Evolutionary conservation across 1,140 invertebrate genomes (phyloP).

Genomic region (Drosophila orosa): DNA sequence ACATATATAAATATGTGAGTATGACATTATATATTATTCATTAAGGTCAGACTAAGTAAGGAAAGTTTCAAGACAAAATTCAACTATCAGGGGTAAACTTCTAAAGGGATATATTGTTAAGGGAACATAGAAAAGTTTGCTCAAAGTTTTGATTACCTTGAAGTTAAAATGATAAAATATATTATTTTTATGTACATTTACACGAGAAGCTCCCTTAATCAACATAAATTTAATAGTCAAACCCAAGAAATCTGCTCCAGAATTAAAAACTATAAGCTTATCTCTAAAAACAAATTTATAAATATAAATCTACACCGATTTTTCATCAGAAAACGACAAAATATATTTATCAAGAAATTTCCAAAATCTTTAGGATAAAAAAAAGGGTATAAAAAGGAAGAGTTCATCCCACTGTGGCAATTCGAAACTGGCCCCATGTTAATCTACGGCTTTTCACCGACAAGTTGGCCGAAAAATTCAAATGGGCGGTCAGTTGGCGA

Average conservation of each 20-base stretch:
- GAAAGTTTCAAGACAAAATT: conserved; percentile 12
- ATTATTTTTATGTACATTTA: background rate
- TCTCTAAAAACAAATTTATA: background rate
- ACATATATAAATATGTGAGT: conserved; percentile 9
- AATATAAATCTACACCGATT: background rate
- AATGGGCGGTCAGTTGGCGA: conserved; percentile 76
- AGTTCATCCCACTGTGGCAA: conserved; percentile 12
- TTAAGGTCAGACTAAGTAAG: conserved; percentile 4
- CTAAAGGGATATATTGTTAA: background rate
- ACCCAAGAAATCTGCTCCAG: background rate
- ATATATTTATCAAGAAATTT: background rate
- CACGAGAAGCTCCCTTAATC: background rate
- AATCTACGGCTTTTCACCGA: conserved; percentile 34
- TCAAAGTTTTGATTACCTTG: background rate
- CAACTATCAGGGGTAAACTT: conserved; percentile 22
- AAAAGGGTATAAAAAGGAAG: background rate
- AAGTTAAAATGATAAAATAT: too few species aligned
- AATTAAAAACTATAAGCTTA: background rate
- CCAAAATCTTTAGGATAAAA: background rate
- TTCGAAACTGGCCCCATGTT: conserved; percentile 31
- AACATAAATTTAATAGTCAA: background rate
- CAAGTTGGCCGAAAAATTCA: conserved; percentile 59
- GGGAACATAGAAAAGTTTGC: background rate
- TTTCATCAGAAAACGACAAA: background rate
- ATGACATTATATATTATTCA: conserved; percentile 22